phyloP scores from a whole-genome alignment of 1,140 invertebrate species.

The Eueides isabella region DNA sequence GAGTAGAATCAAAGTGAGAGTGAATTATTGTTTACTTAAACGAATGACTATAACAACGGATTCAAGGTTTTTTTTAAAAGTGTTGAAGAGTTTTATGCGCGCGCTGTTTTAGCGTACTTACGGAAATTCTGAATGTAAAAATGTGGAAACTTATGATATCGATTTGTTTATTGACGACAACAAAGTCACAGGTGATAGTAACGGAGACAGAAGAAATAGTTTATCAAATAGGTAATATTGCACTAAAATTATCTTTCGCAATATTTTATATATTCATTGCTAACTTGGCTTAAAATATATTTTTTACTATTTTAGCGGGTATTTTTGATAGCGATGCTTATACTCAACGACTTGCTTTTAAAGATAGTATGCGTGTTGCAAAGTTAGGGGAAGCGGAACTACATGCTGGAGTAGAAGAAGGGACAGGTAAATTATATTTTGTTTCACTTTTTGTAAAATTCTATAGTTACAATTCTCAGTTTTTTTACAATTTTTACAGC shows the following conservation, averaged over 20 bases:
- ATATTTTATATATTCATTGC: background rate
- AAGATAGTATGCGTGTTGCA: slow-evolving; percentile 60
- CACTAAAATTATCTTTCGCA: background rate
- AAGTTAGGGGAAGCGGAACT: slow-evolving; percentile 28
- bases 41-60: background rate
- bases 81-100: background rate
- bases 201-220: slow-evolving; percentile 47
- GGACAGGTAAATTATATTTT: background rate
- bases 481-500: slow-evolving; percentile 30
- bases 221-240: slow-evolving; percentile 60
- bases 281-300: background rate
- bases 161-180: slow-evolving; percentile 13
- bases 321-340: slow-evolving; percentile 55
- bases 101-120: background rate
- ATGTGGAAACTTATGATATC: slow-evolving; percentile 18
- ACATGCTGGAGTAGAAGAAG: slow-evolving; percentile 4
- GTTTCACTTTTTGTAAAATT: background rate
- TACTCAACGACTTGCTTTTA: slow-evolving; percentile 58
- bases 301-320: slow-evolving; percentile 47
- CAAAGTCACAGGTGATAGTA: slow-evolving; percentile 44
- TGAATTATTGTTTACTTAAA: background rate
- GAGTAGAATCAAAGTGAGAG: background rate
- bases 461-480: background rate
- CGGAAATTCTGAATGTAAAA: background rate
- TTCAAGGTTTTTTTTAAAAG: background rate